These are phyloP conservation scores for Frieseomelitta varia DNA, from an alignment of 1,140 invertebrate species.

Conservation along the genomic window DNA sequence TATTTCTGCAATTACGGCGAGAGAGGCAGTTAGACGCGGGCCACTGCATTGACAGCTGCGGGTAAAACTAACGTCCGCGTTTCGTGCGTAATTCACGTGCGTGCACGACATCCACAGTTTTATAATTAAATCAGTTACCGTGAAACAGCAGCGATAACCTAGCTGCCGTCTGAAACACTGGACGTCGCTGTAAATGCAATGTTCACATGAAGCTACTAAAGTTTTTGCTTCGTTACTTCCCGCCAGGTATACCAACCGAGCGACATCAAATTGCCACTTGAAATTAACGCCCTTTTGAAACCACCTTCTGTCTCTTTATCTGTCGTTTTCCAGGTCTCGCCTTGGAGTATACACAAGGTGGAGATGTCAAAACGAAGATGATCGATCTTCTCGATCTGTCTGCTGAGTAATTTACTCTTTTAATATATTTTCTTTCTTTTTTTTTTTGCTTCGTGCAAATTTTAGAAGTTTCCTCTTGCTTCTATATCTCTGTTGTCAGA, in stretches of 20 bases:
- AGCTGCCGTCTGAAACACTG: constrained; percentile 35
- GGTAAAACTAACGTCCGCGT: constrained; percentile 29
- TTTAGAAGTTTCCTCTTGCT: neutral
- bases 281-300: constrained; percentile 15
- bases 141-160: neutral
- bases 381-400: constrained; percentile 86
- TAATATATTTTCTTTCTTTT: constrained; percentile 16
- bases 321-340: constrained; percentile 80
- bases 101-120: constrained; percentile 12
- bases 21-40: neutral
- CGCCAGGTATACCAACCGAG: constrained; percentile 81
- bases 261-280: neutral
- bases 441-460: neutral
- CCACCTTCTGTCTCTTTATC: too few relatives aligned
- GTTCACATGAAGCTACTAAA: constrained; percentile 85
- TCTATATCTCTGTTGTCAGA: too few relatives aligned
- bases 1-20: constrained; percentile 27
- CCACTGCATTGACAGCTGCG: constrained; percentile 14
- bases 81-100: constrained; percentile 22
- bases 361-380: constrained; percentile 83
- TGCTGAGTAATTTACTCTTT: constrained; percentile 80
- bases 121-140: constrained; percentile 57
- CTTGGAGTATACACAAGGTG: constrained; percentile 84
- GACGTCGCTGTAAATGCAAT: constrained; percentile 53
- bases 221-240: constrained; percentile 87